These are phyloP conservation scores for Bursaphelenchus okinawaensis DNA, from an alignment of 2,888 invertebrate genomes.

Conservation along the genomic window DNA sequence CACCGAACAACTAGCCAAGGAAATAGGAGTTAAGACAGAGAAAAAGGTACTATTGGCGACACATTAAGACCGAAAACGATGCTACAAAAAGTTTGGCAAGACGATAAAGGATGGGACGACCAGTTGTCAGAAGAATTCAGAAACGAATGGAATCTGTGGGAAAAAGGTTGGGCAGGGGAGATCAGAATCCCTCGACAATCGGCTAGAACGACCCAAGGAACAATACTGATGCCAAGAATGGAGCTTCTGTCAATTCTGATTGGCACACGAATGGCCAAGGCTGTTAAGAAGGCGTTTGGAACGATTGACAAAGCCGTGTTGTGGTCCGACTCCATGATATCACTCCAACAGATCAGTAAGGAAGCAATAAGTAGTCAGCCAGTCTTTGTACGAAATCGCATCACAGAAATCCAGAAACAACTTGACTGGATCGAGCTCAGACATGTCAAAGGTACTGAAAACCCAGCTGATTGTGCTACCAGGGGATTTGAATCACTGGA, in stretches of 20 bases:
- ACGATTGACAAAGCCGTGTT: background rate
- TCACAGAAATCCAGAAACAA: background rate
- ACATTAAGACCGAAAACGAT: constrained; percentile 41
- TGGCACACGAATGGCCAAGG: background rate
- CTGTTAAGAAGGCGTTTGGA: background rate
- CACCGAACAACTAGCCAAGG: background rate
- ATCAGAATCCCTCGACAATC: background rate
- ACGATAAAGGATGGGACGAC: constrained; percentile 88
- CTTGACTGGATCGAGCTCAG: background rate
- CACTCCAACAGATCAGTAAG: background rate
- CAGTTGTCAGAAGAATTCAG: constrained; percentile 38
- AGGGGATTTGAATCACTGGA: background rate
- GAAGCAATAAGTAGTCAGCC: background rate
- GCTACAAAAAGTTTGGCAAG: constrained; percentile 63
- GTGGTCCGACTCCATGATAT: constrained; percentile 7
- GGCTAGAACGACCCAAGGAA: background rate
- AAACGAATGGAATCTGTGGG: background rate
- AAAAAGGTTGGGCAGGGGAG: background rate
- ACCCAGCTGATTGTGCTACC: constrained; percentile 5
- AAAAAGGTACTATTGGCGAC: too few species aligned
- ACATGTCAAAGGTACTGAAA: background rate
- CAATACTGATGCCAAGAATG: background rate
- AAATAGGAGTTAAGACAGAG: too few species aligned
- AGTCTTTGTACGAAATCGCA: background rate
- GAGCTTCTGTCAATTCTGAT: constrained; percentile 5